Base-by-base conservation (phyloP, 2,888 invertebrate genomes). In the Altica lythri region DNA sequence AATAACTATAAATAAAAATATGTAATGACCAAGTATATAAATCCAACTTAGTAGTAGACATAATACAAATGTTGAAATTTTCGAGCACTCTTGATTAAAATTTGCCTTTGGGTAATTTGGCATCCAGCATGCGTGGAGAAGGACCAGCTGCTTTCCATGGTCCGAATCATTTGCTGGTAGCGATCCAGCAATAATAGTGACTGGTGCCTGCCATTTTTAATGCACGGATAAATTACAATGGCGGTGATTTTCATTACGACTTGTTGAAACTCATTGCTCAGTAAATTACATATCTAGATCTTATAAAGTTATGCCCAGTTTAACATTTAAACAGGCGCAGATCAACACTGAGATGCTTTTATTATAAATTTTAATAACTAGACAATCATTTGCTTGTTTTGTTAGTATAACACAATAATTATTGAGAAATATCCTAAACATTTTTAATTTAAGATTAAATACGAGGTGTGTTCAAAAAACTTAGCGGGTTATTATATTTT, bases 21-120 rank as follows among this genome's bases (percentile, higher is more conserved):
- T 17, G 35, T 35, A 35, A 35, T 14, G 30, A 17, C 27, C 29
- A 44, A 44, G 32, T 32, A 32, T 18, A 44, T 44, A 44, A 44
- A 44, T 44, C 30, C 44, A 40, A 30, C 30, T 12, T 22, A 16
- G 10, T n/a, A 9, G 30, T 45, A 52, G 49, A 55, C 49, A 46
- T 51, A 43, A 47, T 53, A 37, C 35, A 42, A 43, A 50, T 50
- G 55, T 32, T 50, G 58, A 50, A 55, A 55, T 56, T 53, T 59
- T 51, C 30, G 42, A 34, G 42, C 38, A 50, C 37, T 42, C 46
- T 57, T 59, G 54, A 63, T 65, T 60, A 56, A 63, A n/a, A 65
- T 65, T 58, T 60, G 53, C 52, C 56, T 30, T 47, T 47, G 57
- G 58, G 48, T 55, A 60, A 64, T 65, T 65, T 66, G 62, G 57